phyloP scores from a whole-genome alignment of 2,888 invertebrate genomes.

The Melinaea marsaeus region DNA sequence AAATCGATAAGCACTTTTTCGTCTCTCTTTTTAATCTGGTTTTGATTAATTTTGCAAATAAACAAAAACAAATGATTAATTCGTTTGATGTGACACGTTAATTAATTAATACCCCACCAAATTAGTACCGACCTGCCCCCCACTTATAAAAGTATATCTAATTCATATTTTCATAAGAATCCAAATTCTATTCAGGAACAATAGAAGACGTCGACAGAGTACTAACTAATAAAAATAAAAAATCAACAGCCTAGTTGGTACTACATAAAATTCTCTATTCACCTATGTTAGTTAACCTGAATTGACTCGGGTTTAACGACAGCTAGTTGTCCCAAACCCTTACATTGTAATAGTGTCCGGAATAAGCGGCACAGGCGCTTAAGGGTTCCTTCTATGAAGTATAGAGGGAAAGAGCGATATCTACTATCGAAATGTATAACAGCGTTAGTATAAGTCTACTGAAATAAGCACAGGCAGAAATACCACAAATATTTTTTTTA shows the following conservation, averaged over 20 bases:
- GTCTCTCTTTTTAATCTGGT: too few species aligned
- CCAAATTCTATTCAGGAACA: neutral
- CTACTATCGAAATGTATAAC: too few species aligned
- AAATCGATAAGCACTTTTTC: neutral
- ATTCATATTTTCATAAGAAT: constrained; percentile 13
- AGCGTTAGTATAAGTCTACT: too few species aligned
- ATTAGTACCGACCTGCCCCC: too few species aligned
- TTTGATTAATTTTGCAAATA: too few species aligned
- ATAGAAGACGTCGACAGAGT: neutral
- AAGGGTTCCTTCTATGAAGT: neutral
- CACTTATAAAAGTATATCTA: too few species aligned
- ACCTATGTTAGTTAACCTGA: neutral
- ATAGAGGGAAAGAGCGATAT: too few species aligned
- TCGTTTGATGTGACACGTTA: too few species aligned
- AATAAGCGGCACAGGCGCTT: neutral
- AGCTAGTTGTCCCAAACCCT: neutral
- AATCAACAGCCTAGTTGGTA: neutral
- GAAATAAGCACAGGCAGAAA: too few species aligned
- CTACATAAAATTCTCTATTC: neutral
- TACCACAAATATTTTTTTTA: too few species aligned
- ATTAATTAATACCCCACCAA: too few species aligned
- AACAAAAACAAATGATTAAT: too few species aligned
- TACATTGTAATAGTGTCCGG: neutral
- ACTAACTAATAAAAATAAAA: neutral
- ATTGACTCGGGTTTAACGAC: neutral